Evolutionary conservation across 2,113 vertebrate species (phyloP).

Genomic region (Pycnonotus jocosus): DNA sequence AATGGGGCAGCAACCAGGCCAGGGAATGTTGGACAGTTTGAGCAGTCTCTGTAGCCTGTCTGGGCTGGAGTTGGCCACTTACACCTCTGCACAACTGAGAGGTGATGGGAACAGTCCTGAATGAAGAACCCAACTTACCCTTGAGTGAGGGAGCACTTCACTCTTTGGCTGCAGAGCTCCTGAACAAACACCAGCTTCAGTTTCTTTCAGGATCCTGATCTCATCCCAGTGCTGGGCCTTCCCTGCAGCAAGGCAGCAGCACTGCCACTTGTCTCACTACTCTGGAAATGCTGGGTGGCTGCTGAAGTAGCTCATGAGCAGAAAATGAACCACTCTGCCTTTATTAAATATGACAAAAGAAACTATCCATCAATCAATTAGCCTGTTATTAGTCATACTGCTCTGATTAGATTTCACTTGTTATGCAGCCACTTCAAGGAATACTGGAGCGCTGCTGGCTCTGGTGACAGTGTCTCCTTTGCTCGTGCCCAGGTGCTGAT

Average conservation of each 20-base stretch:
- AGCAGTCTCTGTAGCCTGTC: background rate
- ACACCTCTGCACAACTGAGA: background rate
- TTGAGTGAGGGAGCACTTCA: background rate
- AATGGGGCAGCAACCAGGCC: background rate
- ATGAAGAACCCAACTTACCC: background rate
- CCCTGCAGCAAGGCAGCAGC: background rate
- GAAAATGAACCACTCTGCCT: background rate
- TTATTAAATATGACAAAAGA: background rate
- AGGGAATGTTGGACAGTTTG: background rate
- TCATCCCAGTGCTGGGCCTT: background rate
- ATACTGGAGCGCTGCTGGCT: background rate
- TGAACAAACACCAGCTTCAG: background rate
- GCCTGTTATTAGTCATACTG: background rate
- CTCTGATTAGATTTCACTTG: background rate
- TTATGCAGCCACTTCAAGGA: background rate
- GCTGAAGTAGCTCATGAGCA: background rate
- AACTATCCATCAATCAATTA: background rate
- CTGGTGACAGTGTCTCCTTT: background rate
- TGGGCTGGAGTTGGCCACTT: background rate
- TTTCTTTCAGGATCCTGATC: background rate
- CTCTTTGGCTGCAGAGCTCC: background rate
- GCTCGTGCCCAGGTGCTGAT: slow-evolving; percentile 74
- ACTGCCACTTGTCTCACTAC: accelerated
- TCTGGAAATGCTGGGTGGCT: background rate
- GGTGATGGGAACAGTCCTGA: background rate